Base-by-base conservation (phyloP, 30 jellyfish, hydroid and myxozoan species). In the Rhopilema esculentum region DNA sequence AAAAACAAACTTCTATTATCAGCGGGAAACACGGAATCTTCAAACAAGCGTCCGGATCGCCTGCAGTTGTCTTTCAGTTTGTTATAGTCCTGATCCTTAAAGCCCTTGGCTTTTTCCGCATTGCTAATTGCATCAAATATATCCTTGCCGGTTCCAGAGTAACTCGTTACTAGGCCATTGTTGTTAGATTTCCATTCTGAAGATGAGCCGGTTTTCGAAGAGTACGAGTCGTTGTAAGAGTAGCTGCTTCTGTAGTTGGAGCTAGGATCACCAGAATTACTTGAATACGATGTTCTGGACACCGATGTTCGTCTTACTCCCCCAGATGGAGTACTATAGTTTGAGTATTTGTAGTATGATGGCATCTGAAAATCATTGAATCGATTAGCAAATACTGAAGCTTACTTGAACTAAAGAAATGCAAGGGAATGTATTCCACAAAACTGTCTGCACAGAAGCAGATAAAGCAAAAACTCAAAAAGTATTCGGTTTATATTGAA, bases 21-120 rank as follows among this genome's bases (percentile, higher is more conserved):
- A 16, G 97, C 92, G 48, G 88, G 97, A 64, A 88, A 88, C 12
- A 66, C 63, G 22, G 88, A 53, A 57, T 88, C 97, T 50, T 88
- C 97, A 79, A 79, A 88, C 29, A 88, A 80, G 25, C 67, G 70
- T 18, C 97, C 97, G 21, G 88, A 30, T 66, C 68, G 61, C 22
- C 85, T 77, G 77, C 92, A 88, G 51, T 72, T 31, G 16, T 77
- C 89, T 52, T 88, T 88, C 77, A 88, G 79, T 70, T 80, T 64
- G 70, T 88, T 80, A 74, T 79, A 88, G 73, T 80, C 88, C 57
- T 88, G 97, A 40, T 80, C 82, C 51, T 77, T 77, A 64, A 32
- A 88, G 17, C 89, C 89, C 51, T 64, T 65, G 23, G 97, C 91
- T 28, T 70, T 50, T 33, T 79, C 88, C 15, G 97, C 76, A 61